Percentiles rank a stretch among this genome's conserved stretches.
Evolutionary conservation across 23 tunicate species (phyloP).

Genomic region (Ascidia mentula): DNA sequence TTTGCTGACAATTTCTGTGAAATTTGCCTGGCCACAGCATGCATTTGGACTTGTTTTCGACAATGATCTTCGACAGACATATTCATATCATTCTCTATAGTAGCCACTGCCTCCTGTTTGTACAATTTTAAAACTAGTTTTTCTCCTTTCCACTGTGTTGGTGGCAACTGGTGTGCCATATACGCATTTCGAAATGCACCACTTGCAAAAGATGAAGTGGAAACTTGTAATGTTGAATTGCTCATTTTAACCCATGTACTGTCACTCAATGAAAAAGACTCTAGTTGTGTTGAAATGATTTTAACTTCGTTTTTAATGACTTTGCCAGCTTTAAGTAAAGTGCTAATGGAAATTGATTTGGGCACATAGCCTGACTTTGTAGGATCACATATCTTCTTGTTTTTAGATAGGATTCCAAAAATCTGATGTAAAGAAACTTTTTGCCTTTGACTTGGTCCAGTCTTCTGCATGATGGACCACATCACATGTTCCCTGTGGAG

Average conservation of each 20-base stretch:
- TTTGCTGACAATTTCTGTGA: conserved; percentile 11
- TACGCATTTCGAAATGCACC: conserved; percentile 26
- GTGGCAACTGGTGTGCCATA: conserved; percentile 18
- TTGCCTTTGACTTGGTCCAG: conserved; percentile 17
- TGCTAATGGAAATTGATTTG: conserved; percentile 15
- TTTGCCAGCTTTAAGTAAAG: conserved; percentile 6
- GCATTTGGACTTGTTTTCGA: conserved; percentile 21
- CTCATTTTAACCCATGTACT: not conserved
- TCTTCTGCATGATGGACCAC: conserved; percentile 13
- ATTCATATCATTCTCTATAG: not conserved
- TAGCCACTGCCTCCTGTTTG: conserved; percentile 6
- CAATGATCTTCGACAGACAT: conserved; percentile 8
- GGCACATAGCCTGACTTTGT: not conserved
- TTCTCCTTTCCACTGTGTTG: not conserved
- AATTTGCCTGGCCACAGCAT: conserved; percentile 13
- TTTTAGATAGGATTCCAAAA: not conserved
- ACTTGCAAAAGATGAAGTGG: conserved; percentile 5
- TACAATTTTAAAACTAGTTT: conserved; percentile 18
- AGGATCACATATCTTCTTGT: not conserved
- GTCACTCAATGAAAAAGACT: conserved; percentile 4
- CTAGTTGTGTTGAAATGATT: conserved; percentile 3
- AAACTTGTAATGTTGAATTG: conserved; percentile 16
- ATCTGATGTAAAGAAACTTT: not conserved
- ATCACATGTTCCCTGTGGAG: not conserved
- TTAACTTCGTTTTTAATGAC: not conserved